phyloP scores from a whole-genome alignment of 2,888 invertebrate species.

The Aphidoletes aphidimyza region DNA sequence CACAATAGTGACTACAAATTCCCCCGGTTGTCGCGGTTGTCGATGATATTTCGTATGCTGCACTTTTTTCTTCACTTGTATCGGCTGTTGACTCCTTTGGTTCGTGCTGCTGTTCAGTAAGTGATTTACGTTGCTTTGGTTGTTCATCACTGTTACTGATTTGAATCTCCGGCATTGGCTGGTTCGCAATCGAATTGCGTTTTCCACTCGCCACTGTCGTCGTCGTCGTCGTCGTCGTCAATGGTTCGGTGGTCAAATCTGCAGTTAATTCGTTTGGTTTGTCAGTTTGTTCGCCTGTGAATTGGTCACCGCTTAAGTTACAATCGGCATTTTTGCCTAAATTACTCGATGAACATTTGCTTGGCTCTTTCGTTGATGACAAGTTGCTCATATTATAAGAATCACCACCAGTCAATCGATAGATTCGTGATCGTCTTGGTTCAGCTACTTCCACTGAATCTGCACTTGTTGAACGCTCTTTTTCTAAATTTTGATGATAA shows the following conservation, averaged over 20 bases:
- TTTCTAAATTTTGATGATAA: slow-evolving; percentile 56
- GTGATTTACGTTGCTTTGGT: slow-evolving; percentile 24
- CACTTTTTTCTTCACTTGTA: neutral
- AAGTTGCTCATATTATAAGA: slow-evolving; percentile 13
- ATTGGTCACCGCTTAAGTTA: neutral
- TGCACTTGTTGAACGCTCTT: slow-evolving; percentile 58
- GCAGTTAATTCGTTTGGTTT: slow-evolving; percentile 39
- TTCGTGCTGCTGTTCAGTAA: neutral
- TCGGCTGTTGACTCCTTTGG: neutral
- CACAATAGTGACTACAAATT: slow-evolving; percentile 53
- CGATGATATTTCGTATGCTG: neutral
- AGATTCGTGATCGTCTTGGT: slow-evolving; percentile 10
- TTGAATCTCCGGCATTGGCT: slow-evolving; percentile 50
- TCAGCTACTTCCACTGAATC: slow-evolving; percentile 59
- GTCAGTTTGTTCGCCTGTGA: neutral
- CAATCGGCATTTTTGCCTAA: neutral
- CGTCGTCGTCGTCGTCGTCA: neutral
- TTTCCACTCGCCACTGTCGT: neutral
- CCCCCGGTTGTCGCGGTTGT: slow-evolving; percentile 56
- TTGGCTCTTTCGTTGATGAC: neutral
- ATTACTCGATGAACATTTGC: slow-evolving; percentile 5
- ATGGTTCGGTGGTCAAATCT: slow-evolving; percentile 54
- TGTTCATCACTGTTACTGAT: slow-evolving; percentile 50
- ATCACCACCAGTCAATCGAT: neutral
- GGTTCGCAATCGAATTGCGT: slow-evolving; percentile 27